Base-by-base conservation (phyloP, 1,140 invertebrate species). In the Probaryconus sp. region DNA sequence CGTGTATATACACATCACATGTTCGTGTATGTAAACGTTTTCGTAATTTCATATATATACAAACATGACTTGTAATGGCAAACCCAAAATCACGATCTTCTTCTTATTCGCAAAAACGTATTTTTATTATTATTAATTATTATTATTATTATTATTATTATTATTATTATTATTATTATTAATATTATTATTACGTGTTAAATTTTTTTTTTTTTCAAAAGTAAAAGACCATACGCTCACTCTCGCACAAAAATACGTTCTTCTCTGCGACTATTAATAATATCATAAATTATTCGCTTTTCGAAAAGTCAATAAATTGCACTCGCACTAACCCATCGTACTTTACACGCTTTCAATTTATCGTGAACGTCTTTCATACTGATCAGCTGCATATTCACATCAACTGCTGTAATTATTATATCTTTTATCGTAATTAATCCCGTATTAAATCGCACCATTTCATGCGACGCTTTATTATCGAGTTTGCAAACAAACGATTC, bases 1-100 rank as follows among this genome's bases (percentile, higher is more conserved):
- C 77, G 73, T 81, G 72, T 80, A 82, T 82, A 79, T 84, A 84
- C 78, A 81, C 76, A 84, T 80, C 74, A 81, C 78, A 81, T 79
- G 51, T 79, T 79, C 71, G 73, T 72, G 58, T 81, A 79, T 81
- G 75, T 79, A 79, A 78, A 80, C 60, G 61, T 78, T 77, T 79
- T 72, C 72, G 75, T 78, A 73, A 73, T 78, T 77, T 78, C 78
- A 81, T 81, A 79, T 81, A 80, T 84, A 78, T 85, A 80, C 80
- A 76, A 76, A 81, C 81, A 84, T 78, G 78, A 83, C 69, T 64
- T 81, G 79, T 75, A 83, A 68, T 80, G 76, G 79, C 79, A 79
- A 79, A 81, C 71, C 55, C 48, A 71, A 76, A 63, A 67, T 50
- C 63, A 42, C 50, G 71, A 63, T 65, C 53, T 40, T 58, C 9